Evolutionary conservation across 2,888 invertebrate genomes (phyloP), one percentile per base, ranked within the genome.

Genomic region (Erebia palarica): DNA sequence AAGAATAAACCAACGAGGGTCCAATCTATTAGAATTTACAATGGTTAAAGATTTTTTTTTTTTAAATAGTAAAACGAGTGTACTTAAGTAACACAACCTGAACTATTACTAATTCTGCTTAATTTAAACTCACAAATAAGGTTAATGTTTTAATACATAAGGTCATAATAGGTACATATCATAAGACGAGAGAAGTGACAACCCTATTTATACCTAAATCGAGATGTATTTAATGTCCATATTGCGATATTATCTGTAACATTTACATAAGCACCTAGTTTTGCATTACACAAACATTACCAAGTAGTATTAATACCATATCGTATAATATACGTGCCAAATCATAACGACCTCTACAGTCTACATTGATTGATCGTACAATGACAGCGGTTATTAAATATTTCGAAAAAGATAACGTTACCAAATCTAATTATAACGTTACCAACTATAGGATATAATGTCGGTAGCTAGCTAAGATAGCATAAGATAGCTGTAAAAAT

Each of bases 161-260:
- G 36, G 7, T 0, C 7, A 36, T 36, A 36, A 5, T 7, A 36
- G 0, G 27, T 27, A 27, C 27, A 27, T 36, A 36, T 36, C 7
- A 1, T 36, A 36, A 1, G 36, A 36, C 36, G 36, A 11, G 47
- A 47, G 11, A 47, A 11, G 10, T 51, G n/a, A n/a, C 10, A 55
- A 53, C 16, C n/a, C 27, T 27, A 58, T 7, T 27, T 27, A 8
- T 11, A 61, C 44, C 11, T 18, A 55, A 55, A 42, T 69, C 66
- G 65, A 76, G 68, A 68, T 70, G 64, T 73, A 76, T 69, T 64
- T 72, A 76, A 75, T 76, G 72, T 75, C 70, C 73, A 73, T 66
- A 67, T 76, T 74, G 73, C 75, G 74, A 65, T 71, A 74, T 61
- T 72, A 73, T 69, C 66, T 73, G 72, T 72, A 65, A 75, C 69